Conservation (phyloP, 2,113 vertebrate genomes). For the Microcebus murinus region DNA sequence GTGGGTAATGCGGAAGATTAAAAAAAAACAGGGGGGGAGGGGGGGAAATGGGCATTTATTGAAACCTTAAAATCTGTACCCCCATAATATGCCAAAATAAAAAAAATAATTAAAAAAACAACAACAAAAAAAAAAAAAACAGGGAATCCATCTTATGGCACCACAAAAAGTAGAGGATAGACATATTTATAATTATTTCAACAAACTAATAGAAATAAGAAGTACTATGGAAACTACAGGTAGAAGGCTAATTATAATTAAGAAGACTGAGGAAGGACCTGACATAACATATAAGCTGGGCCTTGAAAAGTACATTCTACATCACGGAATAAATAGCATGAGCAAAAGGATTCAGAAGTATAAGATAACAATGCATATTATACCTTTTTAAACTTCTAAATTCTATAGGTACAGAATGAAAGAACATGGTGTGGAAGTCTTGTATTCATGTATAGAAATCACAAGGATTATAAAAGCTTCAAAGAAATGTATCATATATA, state of each 20-base stretch:
- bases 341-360: slow-evolving; percentile 36
- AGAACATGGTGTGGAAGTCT: background rate
- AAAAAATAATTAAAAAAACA: no score
- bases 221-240: slow-evolving; percentile 19
- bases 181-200: slow-evolving; percentile 26
- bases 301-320: slow-evolving; percentile 8
- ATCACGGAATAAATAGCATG: background rate
- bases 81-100: no score
- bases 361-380: background rate
- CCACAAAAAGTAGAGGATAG: background rate
- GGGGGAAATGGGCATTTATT: no score
- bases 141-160: background rate
- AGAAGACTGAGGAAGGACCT: background rate
- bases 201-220: slow-evolving; percentile 12
- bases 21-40: no score
- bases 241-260: slow-evolving; percentile 13
- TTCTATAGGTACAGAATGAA: background rate
- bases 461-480: slow-evolving; percentile 5
- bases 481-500: background rate
- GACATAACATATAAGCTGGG: background rate
- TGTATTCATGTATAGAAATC: background rate
- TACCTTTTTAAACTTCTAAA: background rate
- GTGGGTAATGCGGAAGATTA: background rate
- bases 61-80: no score
- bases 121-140: no score